These are phyloP conservation scores for Echeneis naucrates DNA, from an alignment of 2,797 vertebrate species.

Conservation along the genomic window DNA sequence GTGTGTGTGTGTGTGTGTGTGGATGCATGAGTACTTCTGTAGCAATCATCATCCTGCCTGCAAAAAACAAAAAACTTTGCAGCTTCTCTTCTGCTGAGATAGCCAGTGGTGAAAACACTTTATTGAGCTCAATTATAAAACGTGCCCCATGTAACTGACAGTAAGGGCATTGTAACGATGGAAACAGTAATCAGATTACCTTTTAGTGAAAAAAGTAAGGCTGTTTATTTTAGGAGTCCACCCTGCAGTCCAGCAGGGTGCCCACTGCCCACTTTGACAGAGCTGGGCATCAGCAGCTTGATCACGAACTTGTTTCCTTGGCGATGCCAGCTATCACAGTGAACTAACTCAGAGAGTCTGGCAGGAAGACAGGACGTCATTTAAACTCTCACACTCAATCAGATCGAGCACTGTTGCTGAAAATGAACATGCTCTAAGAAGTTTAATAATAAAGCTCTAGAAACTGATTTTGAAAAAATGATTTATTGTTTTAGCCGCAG, in stretches of 20 bases:
- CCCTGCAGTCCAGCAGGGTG: conserved; percentile 43
- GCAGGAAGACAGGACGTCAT: conserved; percentile 58
- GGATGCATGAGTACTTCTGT: too few species aligned
- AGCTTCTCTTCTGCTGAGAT: too few species aligned
- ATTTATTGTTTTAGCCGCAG: not conserved
- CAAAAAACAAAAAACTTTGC: too few species aligned
- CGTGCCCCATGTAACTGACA: too few species aligned
- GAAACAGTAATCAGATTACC: too few species aligned
- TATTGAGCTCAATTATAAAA: too few species aligned
- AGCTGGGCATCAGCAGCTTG: conserved; percentile 75
- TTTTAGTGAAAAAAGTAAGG: too few species aligned
- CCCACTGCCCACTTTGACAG: conserved; percentile 57
- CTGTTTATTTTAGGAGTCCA: too few species aligned
- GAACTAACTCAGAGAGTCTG: conserved; percentile 61
- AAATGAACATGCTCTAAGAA: conserved; percentile 29
- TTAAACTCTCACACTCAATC: conserved; percentile 44
- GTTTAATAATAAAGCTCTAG: conserved; percentile 6
- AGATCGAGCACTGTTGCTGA: conserved; percentile 22
- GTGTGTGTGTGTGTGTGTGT: too few species aligned
- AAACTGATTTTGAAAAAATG: not conserved
- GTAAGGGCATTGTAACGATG: too few species aligned
- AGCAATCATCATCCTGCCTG: too few species aligned
- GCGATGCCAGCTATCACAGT: conserved; percentile 69
- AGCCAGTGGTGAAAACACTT: too few species aligned
- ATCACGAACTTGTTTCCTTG: conserved; percentile 77